Evolutionary conservation across 1,140 invertebrate genomes (phyloP).

Genomic region (Eufriesea mexicana): DNA sequence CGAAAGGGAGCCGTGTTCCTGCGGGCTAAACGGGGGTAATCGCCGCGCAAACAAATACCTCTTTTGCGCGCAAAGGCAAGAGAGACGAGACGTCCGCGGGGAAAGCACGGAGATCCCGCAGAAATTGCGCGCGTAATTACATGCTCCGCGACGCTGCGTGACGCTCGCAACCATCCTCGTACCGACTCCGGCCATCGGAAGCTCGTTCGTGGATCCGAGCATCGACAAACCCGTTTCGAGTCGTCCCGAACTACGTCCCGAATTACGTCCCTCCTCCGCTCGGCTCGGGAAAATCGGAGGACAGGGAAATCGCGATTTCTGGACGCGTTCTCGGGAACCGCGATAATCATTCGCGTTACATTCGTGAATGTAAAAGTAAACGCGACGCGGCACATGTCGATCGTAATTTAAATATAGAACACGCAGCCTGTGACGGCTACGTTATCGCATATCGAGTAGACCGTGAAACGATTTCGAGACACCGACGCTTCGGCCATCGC

Average conservation of each 20-base stretch:
- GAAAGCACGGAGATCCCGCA: neutral
- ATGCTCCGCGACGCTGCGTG: neutral
- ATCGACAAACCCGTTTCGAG: no score
- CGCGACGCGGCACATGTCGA: slow-evolving; percentile 25
- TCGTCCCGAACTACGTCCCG: neutral
- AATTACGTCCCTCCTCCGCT: no score
- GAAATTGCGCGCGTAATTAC: slow-evolving; percentile 12
- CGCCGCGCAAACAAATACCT: slow-evolving; percentile 5
- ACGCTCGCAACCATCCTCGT: neutral
- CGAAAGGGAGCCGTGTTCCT: neutral
- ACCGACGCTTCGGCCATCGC: no score
- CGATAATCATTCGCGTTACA: no score
- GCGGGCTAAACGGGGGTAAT: slow-evolving; percentile 5
- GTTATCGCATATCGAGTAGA: neutral
- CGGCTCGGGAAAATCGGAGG: no score
- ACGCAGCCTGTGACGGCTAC: slow-evolving; percentile 15
- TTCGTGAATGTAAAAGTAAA: no score
- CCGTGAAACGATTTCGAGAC: no score
- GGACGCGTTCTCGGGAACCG: no score
- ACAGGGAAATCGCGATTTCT: no score
- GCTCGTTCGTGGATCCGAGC: no score
- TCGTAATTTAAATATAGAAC: slow-evolving; percentile 39
- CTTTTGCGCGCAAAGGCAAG: neutral
- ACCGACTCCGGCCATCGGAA: no score
- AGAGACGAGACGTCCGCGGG: neutral